Base-by-base conservation (phyloP, 1,140 invertebrate species). In the Drosophila pseudoobscura region DNA sequence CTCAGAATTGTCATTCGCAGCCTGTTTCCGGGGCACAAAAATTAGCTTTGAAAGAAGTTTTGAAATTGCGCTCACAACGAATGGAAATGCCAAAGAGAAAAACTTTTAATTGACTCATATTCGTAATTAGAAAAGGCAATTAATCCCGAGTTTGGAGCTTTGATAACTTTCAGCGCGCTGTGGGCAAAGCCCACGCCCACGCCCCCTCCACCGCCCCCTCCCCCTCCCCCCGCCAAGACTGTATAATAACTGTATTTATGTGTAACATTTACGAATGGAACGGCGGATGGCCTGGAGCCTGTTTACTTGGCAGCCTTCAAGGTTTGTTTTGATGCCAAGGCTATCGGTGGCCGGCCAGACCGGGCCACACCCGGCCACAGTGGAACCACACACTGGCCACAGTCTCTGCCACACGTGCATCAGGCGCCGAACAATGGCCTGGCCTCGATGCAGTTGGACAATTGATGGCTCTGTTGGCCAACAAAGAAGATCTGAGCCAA, bases 71-170 rank as follows among this genome's bases (percentile, higher is more conserved):
- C 35, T 29, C 35, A 50, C 46, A 52, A 60, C 70, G 75, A 66
- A 78, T 69, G 41, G 46, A 39, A 59, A 66, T 64, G 63, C 50
- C 46, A 43, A 5, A 39, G 39, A 22, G 69, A 24, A 53, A 70
- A 84, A 80, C 49, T 84, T 84, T 84, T 80, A 84, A 85, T 85
- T 66, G 72, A 72, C 49, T 76, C 57, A 62, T 71, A 55, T 79
- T 82, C 56, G 72, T 79, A 77, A 74, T 84, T 62, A 65, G 68
- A 61, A 83, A 84, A 77, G 51, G 76, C 68, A 85, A 84, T 85
- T 80, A 70, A 85, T 73, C 64, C 76, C 83, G 39, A 17, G n/a
- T 56, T 29, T 11, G 29, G 41, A 70, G 51, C 55, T 56, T 61
- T 51, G 47, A 50, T 56, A 63, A 78, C 26, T 63, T 80, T 35